Evolutionary conservation across 2,113 vertebrate genomes (phyloP).

Genomic region (Otocyon megalotis): DNA sequence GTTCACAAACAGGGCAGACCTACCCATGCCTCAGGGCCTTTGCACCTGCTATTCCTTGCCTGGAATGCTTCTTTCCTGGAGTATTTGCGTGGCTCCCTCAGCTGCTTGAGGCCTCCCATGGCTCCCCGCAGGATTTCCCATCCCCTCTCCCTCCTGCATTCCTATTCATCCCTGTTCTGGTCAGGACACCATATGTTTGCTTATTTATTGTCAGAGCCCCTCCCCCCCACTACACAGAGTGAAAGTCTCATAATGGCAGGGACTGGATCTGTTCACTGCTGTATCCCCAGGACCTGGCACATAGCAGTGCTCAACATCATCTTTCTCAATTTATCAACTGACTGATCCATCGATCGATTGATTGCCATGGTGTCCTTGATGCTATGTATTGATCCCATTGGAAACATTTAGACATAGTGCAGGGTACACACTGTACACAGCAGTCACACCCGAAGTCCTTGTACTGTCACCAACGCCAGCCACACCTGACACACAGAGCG

Average conservation of each 20-base stretch:
- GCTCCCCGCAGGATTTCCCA: rapidly evolving
- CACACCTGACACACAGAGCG: rapidly evolving
- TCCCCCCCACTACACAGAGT: neutral
- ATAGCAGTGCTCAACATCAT: neutral
- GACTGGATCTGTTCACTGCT: neutral
- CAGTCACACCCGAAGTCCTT: neutral
- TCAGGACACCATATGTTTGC: rapidly evolving
- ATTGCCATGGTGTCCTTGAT: neutral
- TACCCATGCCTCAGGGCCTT: neutral
- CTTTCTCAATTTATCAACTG: neutral
- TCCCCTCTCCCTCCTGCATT: too few relatives aligned
- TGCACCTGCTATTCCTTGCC: neutral
- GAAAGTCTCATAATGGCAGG: neutral
- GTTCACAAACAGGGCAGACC: rapidly evolving
- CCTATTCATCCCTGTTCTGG: neutral
- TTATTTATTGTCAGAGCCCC: too few relatives aligned
- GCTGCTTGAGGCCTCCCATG: neutral
- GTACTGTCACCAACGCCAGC: too few relatives aligned
- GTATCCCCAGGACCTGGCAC: neutral
- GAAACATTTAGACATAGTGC: neutral
- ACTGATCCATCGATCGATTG: neutral
- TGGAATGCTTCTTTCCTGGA: neutral
- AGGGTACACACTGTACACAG: rapidly evolving
- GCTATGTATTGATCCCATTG: neutral
- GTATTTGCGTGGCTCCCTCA: neutral